Evolutionary conservation across 2,797 vertebrate genomes (phyloP), one percentile per base, ranked within the genome.

Genomic region (Babyrousa celebensis): DNA sequence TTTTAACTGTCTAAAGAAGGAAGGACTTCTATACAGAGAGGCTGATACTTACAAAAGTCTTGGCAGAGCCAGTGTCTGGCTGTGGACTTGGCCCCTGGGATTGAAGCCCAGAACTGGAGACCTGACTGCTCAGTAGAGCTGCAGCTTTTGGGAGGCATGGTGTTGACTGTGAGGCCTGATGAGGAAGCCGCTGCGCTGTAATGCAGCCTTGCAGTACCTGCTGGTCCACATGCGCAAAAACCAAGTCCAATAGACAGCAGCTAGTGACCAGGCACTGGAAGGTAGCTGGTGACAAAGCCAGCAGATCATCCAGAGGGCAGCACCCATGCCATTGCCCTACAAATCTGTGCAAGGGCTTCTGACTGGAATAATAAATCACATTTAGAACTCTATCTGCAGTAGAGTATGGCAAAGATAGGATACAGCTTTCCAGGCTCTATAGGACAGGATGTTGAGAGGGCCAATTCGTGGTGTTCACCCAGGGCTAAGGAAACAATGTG

Each of bases 161-260:
- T n/a, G 14, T 68, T 63, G n/a, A 21, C 21, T 60, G 4, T 29
- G 43, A 25, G 20, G 3, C 32, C 12, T 27, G 18, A 36, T 43
- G 18, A 17, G 23, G 17, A 80, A 36, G 48, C 40, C 6, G 1
- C 12, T 7, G 60, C 10, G 27, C 78, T 17, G 2, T 62, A 9
- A 52, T 0, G 3, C 67, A n/a, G 36, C 32, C 21, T 0, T 6
- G 18, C 5, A 21, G 5, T 15, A 12, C 40, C 54, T 58, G 15
- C 56, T 25, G 60, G 27, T 54, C 29, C 58, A 63, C 21, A 25
- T 1, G 32, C 52, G 29, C 56, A 48, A 82, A 85, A 14, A 8
- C 16, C 25, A 79, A 43, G 1, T 18, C 52, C 0, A 0, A 2
- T 0, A 20, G 54, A 36, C n/a, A 40, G 1, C 32, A 5, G 5